These are phyloP conservation scores for Aphrophora alni DNA, from an alignment of 2,888 invertebrate genomes.

Conservation along the genomic window DNA sequence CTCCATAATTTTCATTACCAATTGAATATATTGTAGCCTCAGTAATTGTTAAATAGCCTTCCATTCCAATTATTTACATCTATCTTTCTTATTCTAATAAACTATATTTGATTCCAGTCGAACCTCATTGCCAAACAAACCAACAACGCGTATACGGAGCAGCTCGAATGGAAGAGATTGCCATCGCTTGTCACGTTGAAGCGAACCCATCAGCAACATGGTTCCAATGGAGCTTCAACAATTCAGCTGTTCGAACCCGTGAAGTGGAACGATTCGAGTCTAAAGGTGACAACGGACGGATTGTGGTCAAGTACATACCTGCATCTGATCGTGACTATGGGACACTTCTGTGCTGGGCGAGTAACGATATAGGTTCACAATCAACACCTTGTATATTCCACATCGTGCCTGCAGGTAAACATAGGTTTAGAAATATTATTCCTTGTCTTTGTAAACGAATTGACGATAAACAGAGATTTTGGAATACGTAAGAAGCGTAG, in stretches of 20 bases:
- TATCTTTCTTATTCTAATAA: no score
- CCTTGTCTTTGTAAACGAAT: no score
- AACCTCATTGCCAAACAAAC: constrained; percentile 71
- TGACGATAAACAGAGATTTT: no score
- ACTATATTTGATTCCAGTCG: constrained; percentile 43
- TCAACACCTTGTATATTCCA: constrained; percentile 75
- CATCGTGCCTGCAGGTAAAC: constrained; percentile 74
- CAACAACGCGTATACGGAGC: constrained; percentile 76
- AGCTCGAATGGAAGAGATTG: constrained; percentile 71
- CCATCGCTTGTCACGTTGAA: constrained; percentile 72
- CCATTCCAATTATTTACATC: no score
- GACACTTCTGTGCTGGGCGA: constrained; percentile 75
- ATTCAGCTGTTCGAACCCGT: constrained; percentile 72
- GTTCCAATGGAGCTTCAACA: constrained; percentile 80
- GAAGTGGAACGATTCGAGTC: constrained; percentile 67
- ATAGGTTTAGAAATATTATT: background rate
- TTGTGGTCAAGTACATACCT: constrained; percentile 72
- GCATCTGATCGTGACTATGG: constrained; percentile 77
- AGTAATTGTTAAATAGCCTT: no score
- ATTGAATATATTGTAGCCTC: no score
- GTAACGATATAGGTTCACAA: constrained; percentile 75
- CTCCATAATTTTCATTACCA: no score
- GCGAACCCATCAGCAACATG: constrained; percentile 76
- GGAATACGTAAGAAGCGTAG: no score
- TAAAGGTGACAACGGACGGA: constrained; percentile 67